These are phyloP conservation scores for Theristicus caerulescens DNA, from an alignment of 2,113 vertebrate species.

Conservation along the genomic window DNA sequence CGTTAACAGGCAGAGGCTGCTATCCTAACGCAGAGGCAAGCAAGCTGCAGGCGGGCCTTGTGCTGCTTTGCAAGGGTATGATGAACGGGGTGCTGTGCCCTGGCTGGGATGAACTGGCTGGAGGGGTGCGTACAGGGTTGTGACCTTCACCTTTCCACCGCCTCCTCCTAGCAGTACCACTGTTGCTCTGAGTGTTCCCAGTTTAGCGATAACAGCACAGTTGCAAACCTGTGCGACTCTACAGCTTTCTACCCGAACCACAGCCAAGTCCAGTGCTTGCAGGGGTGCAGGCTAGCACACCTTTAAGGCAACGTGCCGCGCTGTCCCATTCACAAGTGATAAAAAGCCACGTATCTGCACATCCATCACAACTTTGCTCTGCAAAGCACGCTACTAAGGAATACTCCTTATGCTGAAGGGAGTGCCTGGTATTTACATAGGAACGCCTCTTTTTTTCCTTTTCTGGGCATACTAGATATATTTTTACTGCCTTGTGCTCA, in stretches of 20 bases:
- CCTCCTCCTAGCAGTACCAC: background rate
- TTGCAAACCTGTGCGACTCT: background rate
- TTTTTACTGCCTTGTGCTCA: background rate
- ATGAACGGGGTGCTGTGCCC: background rate
- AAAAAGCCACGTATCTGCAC: background rate
- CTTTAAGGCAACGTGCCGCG: background rate
- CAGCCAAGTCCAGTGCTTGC: background rate
- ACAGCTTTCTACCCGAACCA: background rate
- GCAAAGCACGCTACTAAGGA: background rate
- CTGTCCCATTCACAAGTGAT: background rate
- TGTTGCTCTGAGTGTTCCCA: background rate
- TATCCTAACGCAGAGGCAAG: background rate
- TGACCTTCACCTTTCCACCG: background rate
- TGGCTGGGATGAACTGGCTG: background rate
- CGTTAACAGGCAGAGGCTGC: background rate
- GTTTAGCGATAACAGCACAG: background rate
- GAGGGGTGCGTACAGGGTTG: accelerated
- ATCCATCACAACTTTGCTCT: background rate
- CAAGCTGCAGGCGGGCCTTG: background rate
- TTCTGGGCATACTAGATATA: background rate
- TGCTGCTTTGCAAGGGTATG: background rate
- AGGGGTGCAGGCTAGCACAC: background rate
- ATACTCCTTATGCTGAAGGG: background rate
- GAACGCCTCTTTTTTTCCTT: background rate
- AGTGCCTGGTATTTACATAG: background rate